These are phyloP conservation scores for Candidula unifasciata DNA, from an alignment of 2,888 invertebrate species.

Conservation along the genomic window DNA sequence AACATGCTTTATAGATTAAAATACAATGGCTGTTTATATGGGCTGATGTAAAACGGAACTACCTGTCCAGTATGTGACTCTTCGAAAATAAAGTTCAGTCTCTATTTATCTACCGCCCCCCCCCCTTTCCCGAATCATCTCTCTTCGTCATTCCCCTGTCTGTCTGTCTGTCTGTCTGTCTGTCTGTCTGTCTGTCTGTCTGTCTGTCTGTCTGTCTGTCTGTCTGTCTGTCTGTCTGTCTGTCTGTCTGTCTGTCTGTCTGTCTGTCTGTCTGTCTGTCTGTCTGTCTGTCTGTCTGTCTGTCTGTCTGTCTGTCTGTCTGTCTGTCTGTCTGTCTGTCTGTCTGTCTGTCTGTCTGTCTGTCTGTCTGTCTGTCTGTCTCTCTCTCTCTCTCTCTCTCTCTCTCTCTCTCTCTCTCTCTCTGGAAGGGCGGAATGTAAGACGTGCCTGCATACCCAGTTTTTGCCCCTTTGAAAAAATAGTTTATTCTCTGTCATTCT, in stretches of 20 bases:
- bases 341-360: background rate
- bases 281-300: background rate
- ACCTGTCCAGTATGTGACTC: too few relatives aligned
- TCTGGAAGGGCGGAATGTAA: too few relatives aligned
- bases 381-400: background rate
- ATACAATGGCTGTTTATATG: too few relatives aligned
- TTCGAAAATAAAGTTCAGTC: too few relatives aligned
- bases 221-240: constrained; percentile 8
- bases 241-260: background rate
- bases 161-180: background rate
- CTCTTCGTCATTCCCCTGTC: background rate
- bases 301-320: background rate
- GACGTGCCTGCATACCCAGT: too few relatives aligned
- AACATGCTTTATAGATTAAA: too few relatives aligned
- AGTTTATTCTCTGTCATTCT: too few relatives aligned
- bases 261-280: background rate
- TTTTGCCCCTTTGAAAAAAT: too few relatives aligned
- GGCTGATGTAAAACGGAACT: too few relatives aligned
- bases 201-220: constrained; percentile 8
- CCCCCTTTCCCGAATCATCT: too few relatives aligned
- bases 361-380: background rate
- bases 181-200: constrained; percentile 8
- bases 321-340: background rate
- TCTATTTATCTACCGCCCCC: too few relatives aligned
- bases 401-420: background rate